A percentile compares a stretch with the other conserved stretches of the same genome.
These are phyloP conservation scores for Podarcis lilfordi DNA, from an alignment of 2,797 vertebrate species.

Conservation along the genomic window DNA sequence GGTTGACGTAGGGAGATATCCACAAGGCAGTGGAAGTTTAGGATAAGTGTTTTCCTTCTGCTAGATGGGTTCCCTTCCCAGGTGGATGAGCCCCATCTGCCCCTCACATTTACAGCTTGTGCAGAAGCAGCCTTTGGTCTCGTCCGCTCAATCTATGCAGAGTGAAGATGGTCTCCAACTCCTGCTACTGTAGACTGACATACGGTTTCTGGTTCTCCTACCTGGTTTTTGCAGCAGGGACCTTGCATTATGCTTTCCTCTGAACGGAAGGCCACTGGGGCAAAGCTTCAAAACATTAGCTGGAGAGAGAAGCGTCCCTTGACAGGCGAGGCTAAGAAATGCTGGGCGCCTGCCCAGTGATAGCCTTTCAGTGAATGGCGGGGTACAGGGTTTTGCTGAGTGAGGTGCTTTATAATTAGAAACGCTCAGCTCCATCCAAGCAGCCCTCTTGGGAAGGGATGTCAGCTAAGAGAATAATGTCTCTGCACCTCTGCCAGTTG, in stretches of 20 bases:
- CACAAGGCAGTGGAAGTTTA: too few relatives aligned
- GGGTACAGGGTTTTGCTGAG: conserved; percentile 43
- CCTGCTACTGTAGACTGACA: conserved; percentile 9
- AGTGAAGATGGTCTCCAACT: neutral
- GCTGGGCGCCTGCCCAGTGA: neutral
- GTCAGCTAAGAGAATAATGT: neutral
- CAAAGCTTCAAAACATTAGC: neutral
- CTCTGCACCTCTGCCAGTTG: neutral
- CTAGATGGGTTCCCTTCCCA: too few relatives aligned
- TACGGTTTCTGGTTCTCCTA: rapidly evolving
- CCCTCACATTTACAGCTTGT: too few relatives aligned
- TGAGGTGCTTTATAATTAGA: conserved; percentile 35
- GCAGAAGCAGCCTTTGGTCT: too few relatives aligned
- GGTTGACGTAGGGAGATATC: too few relatives aligned
- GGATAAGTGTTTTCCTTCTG: too few relatives aligned
- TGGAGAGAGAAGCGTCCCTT: conserved; percentile 20
- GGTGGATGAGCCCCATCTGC: too few relatives aligned
- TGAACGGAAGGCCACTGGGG: neutral
- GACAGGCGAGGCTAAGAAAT: neutral
- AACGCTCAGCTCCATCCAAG: conserved; percentile 29
- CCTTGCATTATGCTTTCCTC: conserved; percentile 3
- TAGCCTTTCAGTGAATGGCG: conserved; percentile 35
- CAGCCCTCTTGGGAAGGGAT: too few relatives aligned
- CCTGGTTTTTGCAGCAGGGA: neutral
- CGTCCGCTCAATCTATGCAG: too few relatives aligned